Base-by-base conservation (phyloP, 2,888 invertebrate genomes). In the Acanthosepion lycidas region DNA sequence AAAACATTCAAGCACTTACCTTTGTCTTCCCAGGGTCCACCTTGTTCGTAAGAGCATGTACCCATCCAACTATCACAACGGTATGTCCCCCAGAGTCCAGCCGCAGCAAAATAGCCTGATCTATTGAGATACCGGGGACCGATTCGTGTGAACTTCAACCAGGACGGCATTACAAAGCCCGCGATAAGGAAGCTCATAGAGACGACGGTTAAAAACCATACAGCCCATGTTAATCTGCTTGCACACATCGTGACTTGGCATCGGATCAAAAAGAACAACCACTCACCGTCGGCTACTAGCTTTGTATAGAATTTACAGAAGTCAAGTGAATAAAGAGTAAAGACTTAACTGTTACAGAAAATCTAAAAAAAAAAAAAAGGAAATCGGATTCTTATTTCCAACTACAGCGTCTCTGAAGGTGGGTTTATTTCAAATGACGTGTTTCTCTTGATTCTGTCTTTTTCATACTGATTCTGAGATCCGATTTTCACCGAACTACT, bases 21-120 rank as follows among this genome's bases (percentile, higher is more conserved):
- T 78, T 78, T 78, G 33, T 78, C 78, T 78, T 78, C 78, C 78
- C 78, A 78, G 78, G 78, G 78, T 18, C 78, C 78, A 12, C 78
- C 78, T 78, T 78, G 78, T 78, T 78, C 78, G 78, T 78, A 78
- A 78, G 78, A 33, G 78, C 78, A 78, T 78, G 78, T 78, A 33
- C n/a, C n/a, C 78, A 78, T 78, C 78, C 78, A 78, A 33, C 78
- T 78, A 12, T 78, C 78, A 78, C 78, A 78, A 9, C 78, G 78
- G 33, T 78, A 78, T 78, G 78, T 78, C n/a, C 78, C 78, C 78
- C 78, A 78, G 33, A 78, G 78, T 78, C 78, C 78, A 78, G 78
- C n/a, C n/a, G 78, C 78, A 78, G 78, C 78, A 78, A 78, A 78
- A 78, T 78, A 78, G 18, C 78, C 78, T 33, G 78, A 78, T 15